Conservation (phyloP, 2,113 vertebrate genomes). For the Suricata suricatta region DNA sequence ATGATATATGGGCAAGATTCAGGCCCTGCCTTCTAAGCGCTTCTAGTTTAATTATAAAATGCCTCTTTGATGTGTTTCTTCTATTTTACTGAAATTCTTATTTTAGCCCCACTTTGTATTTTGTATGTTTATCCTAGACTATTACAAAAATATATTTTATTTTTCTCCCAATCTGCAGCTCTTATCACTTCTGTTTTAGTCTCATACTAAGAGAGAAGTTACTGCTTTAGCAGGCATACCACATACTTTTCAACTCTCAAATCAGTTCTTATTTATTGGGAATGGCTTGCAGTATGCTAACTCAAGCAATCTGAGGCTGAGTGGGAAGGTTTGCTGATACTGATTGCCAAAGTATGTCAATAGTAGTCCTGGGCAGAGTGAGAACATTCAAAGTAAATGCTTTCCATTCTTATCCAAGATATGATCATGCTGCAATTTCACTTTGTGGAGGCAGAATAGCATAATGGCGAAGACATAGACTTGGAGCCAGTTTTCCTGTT, state of each 20-base stretch:
- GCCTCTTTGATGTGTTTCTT: background rate
- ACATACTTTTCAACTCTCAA: background rate
- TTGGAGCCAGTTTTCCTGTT: background rate
- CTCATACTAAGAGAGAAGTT: background rate
- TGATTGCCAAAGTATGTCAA: background rate
- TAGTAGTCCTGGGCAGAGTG: background rate
- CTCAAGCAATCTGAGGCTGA: background rate
- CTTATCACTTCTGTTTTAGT: background rate
- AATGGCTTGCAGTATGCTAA: background rate
- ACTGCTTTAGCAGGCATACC: background rate
- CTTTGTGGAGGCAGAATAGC: background rate
- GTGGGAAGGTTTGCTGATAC: background rate
- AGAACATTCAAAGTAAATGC: background rate
- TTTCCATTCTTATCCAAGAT: background rate
- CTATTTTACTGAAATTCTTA: background rate
- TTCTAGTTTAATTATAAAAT: background rate
- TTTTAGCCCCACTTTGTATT: background rate
- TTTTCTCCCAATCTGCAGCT: background rate
- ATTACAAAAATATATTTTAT: background rate
- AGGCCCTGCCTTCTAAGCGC: background rate
- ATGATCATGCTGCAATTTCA: background rate
- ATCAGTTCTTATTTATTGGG: background rate
- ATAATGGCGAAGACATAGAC: background rate
- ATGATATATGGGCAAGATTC: rapidly evolving
- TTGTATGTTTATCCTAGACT: background rate